These are phyloP conservation scores for Rutpela maculata DNA, from an alignment of 2,888 invertebrate species.

Conservation along the genomic window DNA sequence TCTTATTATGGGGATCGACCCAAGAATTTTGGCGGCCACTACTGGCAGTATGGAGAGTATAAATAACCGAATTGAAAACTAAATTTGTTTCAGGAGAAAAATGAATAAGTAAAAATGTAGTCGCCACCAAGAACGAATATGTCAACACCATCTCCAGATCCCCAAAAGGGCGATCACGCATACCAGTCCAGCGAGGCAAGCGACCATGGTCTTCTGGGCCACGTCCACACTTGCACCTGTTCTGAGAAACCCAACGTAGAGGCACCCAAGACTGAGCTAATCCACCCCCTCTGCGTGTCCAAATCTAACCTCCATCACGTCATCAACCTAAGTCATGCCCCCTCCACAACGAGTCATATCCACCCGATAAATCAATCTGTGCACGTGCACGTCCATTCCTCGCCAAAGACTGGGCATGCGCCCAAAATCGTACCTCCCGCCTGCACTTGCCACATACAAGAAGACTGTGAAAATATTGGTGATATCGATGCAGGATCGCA, in stretches of 20 bases:
- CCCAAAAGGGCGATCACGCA: constrained; percentile 68
- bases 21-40: too few relatives aligned
- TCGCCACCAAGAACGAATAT: constrained; percentile 45
- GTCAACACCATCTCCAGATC: constrained; percentile 70
- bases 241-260: constrained; percentile 64
- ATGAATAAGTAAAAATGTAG: constrained; percentile 39
- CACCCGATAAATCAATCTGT: constrained; percentile 61
- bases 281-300: constrained; percentile 53
- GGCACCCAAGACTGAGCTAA: constrained; percentile 63
- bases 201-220: constrained; percentile 68
- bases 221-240: constrained; percentile 66
- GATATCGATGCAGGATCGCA: constrained; percentile 60
- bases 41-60: too few relatives aligned
- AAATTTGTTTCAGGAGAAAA: constrained; percentile 27
- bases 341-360: constrained; percentile 63
- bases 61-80: too few relatives aligned
- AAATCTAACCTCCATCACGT: constrained; percentile 57
- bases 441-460: constrained; percentile 71
- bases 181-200: constrained; percentile 71
- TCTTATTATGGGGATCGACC: too few relatives aligned
- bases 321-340: constrained; percentile 60
- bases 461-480: constrained; percentile 61
- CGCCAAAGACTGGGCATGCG: constrained; percentile 65
- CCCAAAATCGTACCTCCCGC: constrained; percentile 60
- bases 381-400: constrained; percentile 67